phyloP scores from a whole-genome alignment of 2,888 invertebrate genomes.

The Drymonia ruficornis region DNA sequence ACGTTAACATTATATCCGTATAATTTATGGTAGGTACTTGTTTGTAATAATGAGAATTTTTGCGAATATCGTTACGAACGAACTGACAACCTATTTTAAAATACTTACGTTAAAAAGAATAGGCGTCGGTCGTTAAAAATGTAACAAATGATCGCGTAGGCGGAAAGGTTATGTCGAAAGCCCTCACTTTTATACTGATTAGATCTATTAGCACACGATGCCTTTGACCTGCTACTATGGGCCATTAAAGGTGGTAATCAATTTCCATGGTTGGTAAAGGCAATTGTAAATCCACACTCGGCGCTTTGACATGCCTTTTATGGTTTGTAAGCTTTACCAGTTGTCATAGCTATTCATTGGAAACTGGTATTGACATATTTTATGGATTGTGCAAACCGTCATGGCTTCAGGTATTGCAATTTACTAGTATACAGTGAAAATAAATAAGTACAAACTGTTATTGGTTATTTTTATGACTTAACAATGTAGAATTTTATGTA shows the following conservation, averaged over 20 bases:
- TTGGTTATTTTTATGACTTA: no score
- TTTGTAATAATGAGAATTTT: no score
- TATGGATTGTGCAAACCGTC: slow-evolving; percentile 18
- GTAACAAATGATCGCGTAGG: slow-evolving; percentile 8
- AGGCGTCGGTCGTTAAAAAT: neutral
- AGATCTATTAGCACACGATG: slow-evolving; percentile 22
- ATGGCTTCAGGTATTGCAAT: neutral
- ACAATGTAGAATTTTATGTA: no score
- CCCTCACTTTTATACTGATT: slow-evolving; percentile 37
- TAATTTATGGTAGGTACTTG: no score
- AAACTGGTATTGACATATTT: slow-evolving; percentile 25
- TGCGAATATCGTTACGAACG: no score
- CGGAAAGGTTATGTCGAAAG: slow-evolving; percentile 29
- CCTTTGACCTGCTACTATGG: slow-evolving; percentile 28
- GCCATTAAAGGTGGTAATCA: slow-evolving; percentile 47
- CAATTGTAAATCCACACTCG: slow-evolving; percentile 47
- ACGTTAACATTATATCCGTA: no score
- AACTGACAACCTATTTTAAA: neutral
- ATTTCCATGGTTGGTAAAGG: slow-evolving; percentile 46
- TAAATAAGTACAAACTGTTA: neutral
- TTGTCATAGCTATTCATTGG: slow-evolving; percentile 28
- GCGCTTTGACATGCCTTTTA: slow-evolving; percentile 55
- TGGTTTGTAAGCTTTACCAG: slow-evolving; percentile 39
- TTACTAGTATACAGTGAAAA: neutral
- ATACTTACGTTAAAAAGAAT: neutral